Conservation (phyloP, 2,797 vertebrate genomes). For the Rhabdomys pumilio region DNA sequence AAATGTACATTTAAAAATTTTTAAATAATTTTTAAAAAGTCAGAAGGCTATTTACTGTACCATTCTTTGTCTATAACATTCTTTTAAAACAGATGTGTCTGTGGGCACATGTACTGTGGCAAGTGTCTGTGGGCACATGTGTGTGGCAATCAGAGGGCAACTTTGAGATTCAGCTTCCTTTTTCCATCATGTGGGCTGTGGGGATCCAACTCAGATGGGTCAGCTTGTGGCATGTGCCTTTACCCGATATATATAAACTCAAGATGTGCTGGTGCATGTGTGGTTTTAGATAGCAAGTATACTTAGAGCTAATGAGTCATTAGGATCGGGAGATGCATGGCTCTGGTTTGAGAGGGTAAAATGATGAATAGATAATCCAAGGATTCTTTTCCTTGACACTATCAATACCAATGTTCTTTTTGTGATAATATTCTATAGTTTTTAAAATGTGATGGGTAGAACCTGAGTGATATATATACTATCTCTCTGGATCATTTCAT, state of each 20-base stretch:
- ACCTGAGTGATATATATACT: background rate
- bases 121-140: background rate
- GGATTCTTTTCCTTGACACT: constrained; percentile 14
- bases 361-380: background rate
- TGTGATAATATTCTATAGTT: constrained; percentile 6
- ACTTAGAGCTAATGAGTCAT: background rate
- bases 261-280: background rate
- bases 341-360: background rate
- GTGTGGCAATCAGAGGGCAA: background rate
- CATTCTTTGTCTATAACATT: constrained; percentile 42
- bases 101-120: background rate
- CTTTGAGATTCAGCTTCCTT: background rate
- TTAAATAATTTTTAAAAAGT: background rate
- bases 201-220: background rate
- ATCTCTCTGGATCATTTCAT: constrained; percentile 32
- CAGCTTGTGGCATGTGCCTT: background rate
- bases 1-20: background rate
- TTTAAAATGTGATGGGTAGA: background rate
- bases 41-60: background rate
- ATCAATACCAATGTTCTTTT: background rate
- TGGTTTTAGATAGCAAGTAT: too few species aligned
- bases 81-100: background rate
- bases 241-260: background rate
- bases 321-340: background rate
- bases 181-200: background rate